These are phyloP conservation scores for Arge pagana DNA, from an alignment of 2,888 invertebrate genomes.

Conservation along the genomic window DNA sequence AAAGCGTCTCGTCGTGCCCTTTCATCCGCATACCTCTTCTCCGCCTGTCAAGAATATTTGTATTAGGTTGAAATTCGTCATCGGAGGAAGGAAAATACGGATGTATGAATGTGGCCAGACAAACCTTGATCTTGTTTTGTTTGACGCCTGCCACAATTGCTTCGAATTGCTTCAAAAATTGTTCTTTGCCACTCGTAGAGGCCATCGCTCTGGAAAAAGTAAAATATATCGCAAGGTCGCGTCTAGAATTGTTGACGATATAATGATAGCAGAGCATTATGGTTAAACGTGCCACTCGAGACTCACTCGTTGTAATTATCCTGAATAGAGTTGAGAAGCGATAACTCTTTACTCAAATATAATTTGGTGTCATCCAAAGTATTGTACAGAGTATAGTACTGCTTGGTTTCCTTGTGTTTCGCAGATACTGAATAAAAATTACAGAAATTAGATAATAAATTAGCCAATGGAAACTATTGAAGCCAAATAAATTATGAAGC, in stretches of 20 bases:
- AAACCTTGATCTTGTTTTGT: slow-evolving; percentile 80
- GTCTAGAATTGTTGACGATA: neutral
- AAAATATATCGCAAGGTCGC: slow-evolving; percentile 21
- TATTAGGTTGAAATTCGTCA: neutral
- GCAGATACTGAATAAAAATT: slow-evolving; percentile 75
- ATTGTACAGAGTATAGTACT: slow-evolving; percentile 95
- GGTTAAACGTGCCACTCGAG: neutral
- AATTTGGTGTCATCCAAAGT: slow-evolving; percentile 92
- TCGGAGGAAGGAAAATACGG: neutral
- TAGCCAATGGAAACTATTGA: neutral
- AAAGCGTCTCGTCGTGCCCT: slow-evolving; percentile 70
- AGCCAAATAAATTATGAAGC: too few relatives aligned
- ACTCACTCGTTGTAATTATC: slow-evolving; percentile 86
- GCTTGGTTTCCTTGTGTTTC: slow-evolving; percentile 96
- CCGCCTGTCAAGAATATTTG: slow-evolving; percentile 49
- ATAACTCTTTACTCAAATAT: slow-evolving; percentile 90
- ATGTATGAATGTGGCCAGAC: slow-evolving; percentile 3
- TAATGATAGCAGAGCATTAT: neutral
- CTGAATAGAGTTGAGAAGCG: slow-evolving; percentile 84
- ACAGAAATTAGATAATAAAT: slow-evolving; percentile 20
- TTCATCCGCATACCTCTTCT: slow-evolving; percentile 68
- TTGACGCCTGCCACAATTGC: slow-evolving; percentile 88
- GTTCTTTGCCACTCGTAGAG: slow-evolving; percentile 77
- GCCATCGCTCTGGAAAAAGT: slow-evolving; percentile 76
- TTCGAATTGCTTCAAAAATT: slow-evolving; percentile 90